Conservation (phyloP, 2,888 invertebrate species). For the Trichogramma dendrolimi region DNA sequence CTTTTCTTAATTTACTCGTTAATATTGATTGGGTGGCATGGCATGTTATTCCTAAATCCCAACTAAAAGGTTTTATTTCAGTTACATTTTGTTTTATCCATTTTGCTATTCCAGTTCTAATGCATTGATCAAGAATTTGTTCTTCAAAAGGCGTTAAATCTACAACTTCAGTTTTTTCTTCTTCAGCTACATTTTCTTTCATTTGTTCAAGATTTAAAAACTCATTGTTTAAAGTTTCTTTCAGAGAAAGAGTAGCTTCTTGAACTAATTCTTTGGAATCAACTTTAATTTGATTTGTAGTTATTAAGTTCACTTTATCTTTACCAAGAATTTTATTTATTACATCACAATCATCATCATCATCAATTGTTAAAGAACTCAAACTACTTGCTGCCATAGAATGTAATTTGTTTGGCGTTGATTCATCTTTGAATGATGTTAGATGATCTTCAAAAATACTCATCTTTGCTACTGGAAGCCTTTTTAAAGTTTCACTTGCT, state of each 20-base stretch:
- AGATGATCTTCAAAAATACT: conserved; percentile 77
- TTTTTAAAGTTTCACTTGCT: conserved; percentile 11
- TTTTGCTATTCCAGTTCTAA: conserved; percentile 64
- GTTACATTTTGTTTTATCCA: conserved; percentile 20
- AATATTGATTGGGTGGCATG: conserved; percentile 16
- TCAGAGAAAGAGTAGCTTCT: not conserved
- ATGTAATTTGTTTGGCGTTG: conserved; percentile 76
- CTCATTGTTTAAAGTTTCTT: conserved; percentile 1
- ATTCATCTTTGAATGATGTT: conserved; percentile 78
- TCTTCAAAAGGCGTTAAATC: conserved; percentile 50
- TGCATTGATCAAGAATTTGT: conserved; percentile 65
- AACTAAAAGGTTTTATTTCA: conserved; percentile 24
- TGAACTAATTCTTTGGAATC: conserved; percentile 12
- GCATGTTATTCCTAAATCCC: conserved; percentile 22
- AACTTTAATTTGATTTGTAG: conserved; percentile 8
- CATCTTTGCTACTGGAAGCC: conserved; percentile 8
- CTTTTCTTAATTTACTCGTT: conserved; percentile 10
- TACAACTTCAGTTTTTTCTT: conserved; percentile 51
- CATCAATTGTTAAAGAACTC: conserved; percentile 81
- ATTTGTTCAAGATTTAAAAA: not conserved
- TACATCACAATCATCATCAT: conserved; percentile 53
- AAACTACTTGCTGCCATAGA: conserved; percentile 76
- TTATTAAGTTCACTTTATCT: conserved; percentile 10
- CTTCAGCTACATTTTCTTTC: conserved; percentile 10
- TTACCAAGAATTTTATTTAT: conserved; percentile 19